These are phyloP conservation scores for Atethmia centrago DNA, from an alignment of 2,888 invertebrate genomes.

Conservation along the genomic window DNA sequence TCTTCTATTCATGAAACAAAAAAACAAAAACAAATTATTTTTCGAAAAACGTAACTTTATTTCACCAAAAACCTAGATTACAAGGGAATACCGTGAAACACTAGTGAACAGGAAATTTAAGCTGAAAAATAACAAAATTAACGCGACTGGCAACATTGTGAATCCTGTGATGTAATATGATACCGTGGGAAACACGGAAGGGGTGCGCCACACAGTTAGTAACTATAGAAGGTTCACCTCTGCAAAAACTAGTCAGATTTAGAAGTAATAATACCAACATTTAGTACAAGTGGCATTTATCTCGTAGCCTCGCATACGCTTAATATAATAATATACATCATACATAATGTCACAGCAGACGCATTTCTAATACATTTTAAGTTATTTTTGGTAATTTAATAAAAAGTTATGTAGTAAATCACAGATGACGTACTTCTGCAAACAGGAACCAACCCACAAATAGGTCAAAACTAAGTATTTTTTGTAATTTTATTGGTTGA, in stretches of 20 bases:
- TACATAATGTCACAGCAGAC: no score
- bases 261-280: background rate
- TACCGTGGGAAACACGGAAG: conserved; percentile 52
- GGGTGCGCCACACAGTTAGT: conserved; percentile 18
- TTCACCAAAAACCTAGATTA: conserved; percentile 42
- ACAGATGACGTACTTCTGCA: no score
- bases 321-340: no score
- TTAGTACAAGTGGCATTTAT: background rate
- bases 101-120: conserved; percentile 58
- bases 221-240: conserved; percentile 17
- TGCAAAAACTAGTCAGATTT: background rate
- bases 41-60: conserved; percentile 22
- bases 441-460: no score
- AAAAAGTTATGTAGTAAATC: no score
- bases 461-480: no score
- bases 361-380: no score
- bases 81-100: conserved; percentile 46
- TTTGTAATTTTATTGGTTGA: no score
- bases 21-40: conserved; percentile 16
- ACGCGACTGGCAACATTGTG: conserved; percentile 57
- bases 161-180: conserved; percentile 59
- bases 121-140: conserved; percentile 62
- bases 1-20: background rate
- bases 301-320: background rate
- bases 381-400: background rate